Percentiles rank a stretch among this genome's conserved stretches.
phyloP scores from a whole-genome alignment of 1,140 invertebrate genomes.

The Diprion similis region DNA sequence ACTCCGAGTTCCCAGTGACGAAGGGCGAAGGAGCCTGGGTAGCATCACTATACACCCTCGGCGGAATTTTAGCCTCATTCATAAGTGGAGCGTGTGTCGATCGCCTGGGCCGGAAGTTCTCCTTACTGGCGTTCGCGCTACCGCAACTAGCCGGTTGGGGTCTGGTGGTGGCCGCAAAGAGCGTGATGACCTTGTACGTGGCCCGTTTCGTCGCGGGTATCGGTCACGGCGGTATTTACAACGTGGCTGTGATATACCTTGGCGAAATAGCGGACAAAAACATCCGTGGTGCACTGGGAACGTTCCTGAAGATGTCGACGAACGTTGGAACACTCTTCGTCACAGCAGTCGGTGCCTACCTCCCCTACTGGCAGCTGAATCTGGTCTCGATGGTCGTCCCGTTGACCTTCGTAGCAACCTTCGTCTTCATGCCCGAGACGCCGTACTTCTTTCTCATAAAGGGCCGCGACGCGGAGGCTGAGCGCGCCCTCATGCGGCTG shows the following conservation, averaged over 20 bases:
- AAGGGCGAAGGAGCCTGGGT: conserved; percentile 48
- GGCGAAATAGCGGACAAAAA: conserved; percentile 64
- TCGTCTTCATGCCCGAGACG: conserved; percentile 77
- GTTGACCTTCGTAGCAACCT: conserved; percentile 67
- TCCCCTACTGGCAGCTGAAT: conserved; percentile 60
- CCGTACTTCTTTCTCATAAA: conserved; percentile 75
- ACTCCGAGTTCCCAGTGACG: conserved; percentile 37
- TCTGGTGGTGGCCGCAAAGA: conserved; percentile 43
- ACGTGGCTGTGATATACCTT: conserved; percentile 63
- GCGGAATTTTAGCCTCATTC: conserved; percentile 42
- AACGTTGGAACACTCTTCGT: conserved; percentile 64
- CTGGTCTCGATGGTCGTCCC: conserved; percentile 60
- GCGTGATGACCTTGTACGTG: conserved; percentile 41
- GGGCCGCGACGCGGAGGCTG: conserved; percentile 65
- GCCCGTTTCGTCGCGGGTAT: conserved; percentile 57
- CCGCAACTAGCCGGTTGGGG: conserved; percentile 47
- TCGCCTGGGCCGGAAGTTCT: conserved; percentile 46
- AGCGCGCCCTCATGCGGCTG: conserved; percentile 65
- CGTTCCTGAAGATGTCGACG: conserved; percentile 60
- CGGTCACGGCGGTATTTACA: conserved; percentile 60
- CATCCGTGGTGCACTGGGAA: conserved; percentile 62
- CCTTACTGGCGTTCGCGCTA: conserved; percentile 42
- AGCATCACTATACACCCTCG: conserved; percentile 46
- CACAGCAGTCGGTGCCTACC: conserved; percentile 60
- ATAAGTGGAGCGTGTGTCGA: conserved; percentile 44